Base-by-base conservation (phyloP, 2,888 invertebrate genomes). In the Agrotis exclamationis region DNA sequence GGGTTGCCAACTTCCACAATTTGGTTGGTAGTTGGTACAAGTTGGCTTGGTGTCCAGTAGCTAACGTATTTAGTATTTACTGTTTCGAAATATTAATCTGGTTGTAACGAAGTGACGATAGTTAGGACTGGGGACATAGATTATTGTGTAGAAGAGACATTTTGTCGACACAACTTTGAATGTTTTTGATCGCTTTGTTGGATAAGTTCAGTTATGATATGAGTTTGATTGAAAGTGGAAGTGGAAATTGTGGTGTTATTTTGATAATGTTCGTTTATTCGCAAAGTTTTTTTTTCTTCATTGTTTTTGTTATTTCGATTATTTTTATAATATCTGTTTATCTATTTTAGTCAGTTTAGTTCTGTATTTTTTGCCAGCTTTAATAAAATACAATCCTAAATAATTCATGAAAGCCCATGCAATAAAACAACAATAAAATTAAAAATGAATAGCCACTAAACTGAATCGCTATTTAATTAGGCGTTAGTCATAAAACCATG, bases 41-140 rank as follows among this genome's bases (percentile, higher is more conserved):
- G 91, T 95, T 93, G 87, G 86, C 83, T 88, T 90, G 88, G 88
- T 93, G 95, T 93, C 94, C 94, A 86, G 79, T 91, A 90, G 91
- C 94, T 95, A 94, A 96, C 92, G 93, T 94, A 96, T 96, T 96
- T 95, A 96, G 93, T 94, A 96, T 96, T 96, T 95, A 96, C 93
- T 89, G 90, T 90, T 87, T 87, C 95, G 94, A 95, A 96, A 95
- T 96, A 96, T 96, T 96, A 95, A 96, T 96, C 93, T 90, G 79
- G 83, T 85, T 87, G 92, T 95, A 95, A 95, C 94, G 93, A 95
- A 93, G 87, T 87, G 83, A 80, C 89, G 88, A 93, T 94, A 94
- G 94, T 93, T 93, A 74, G 85, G 89, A 82, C 88, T n/a, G n/a
- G 76, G 79, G 86, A 74, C 92, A 91, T 83, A 91, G 93, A 92